Conservation (phyloP, 2,113 vertebrate genomes). For the Passer montanus region DNA sequence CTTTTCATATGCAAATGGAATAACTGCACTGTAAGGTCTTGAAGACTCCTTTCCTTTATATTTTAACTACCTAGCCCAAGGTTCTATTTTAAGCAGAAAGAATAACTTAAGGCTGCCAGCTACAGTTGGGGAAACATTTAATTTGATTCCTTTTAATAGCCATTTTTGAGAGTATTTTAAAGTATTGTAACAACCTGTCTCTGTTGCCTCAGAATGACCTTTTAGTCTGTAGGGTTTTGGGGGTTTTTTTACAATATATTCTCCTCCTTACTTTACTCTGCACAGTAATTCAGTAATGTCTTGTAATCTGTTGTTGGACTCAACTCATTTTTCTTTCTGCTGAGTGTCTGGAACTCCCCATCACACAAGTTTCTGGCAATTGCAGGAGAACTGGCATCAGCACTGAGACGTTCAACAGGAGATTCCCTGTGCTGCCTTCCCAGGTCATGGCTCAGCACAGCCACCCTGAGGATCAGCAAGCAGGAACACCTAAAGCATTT, state of each 20-base stretch:
- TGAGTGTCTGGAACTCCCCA: neutral
- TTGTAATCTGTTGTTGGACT: neutral
- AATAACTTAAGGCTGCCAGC: neutral
- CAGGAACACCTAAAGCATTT: neutral
- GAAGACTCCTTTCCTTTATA: slow-evolving; percentile 6
- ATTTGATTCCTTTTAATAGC: neutral
- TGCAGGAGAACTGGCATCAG: neutral
- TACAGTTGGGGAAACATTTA: neutral
- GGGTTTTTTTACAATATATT: neutral
- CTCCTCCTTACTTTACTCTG: neutral
- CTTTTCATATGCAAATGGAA: slow-evolving; percentile 26
- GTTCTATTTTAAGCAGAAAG: slow-evolving; percentile 24
- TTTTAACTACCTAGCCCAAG: slow-evolving; percentile 24
- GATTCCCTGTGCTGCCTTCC: neutral
- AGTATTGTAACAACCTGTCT: neutral
- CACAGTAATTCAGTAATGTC: neutral
- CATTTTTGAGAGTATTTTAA: neutral
- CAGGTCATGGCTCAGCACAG: neutral
- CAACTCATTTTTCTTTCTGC: neutral
- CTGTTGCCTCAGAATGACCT: neutral
- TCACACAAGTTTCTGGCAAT: neutral
- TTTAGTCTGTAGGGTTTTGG: neutral
- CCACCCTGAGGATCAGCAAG: neutral
- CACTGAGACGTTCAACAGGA: neutral
- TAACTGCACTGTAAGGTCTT: neutral